phyloP scores from a whole-genome alignment of 1,140 invertebrate species.

The Leptonema lineaticorne region DNA sequence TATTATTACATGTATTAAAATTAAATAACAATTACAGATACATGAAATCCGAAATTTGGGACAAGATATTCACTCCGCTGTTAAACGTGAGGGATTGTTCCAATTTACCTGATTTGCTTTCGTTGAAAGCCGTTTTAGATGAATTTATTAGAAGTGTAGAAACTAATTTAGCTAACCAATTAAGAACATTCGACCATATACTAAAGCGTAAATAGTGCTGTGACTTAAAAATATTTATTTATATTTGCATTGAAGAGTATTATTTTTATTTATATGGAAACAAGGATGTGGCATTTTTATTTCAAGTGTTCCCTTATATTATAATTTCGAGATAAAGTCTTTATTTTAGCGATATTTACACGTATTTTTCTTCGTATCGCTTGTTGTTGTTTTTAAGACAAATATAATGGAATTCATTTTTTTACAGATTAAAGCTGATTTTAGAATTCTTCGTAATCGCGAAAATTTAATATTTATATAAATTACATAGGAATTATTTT shows the following conservation, averaged over 20 bases:
- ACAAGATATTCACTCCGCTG: constrained; percentile 64
- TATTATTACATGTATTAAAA: background rate
- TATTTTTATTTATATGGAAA: background rate
- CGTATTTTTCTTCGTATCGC: no score
- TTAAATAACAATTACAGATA: constrained; percentile 55
- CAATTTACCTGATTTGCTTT: constrained; percentile 64
- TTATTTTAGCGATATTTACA: no score
- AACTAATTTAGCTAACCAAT: constrained; percentile 47
- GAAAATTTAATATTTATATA: no score
- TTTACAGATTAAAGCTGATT: no score
- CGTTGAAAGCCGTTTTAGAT: constrained; percentile 63
- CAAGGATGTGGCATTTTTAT: background rate
- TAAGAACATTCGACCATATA: constrained; percentile 55
- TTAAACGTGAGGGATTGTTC: constrained; percentile 71
- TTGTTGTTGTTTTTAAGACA: no score
- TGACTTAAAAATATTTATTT: constrained; percentile 7
- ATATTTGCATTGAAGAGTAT: constrained; percentile 1
- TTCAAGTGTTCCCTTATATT: background rate
- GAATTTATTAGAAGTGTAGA: constrained; percentile 56
- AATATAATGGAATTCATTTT: no score
- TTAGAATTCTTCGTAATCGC: no score
- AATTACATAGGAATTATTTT: no score
- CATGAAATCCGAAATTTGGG: constrained; percentile 65
- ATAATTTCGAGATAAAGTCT: no score
- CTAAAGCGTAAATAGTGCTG: constrained; percentile 53